Conservation (phyloP, 2,113 vertebrate species). For the pig (Sus scrofa) region DNA sequence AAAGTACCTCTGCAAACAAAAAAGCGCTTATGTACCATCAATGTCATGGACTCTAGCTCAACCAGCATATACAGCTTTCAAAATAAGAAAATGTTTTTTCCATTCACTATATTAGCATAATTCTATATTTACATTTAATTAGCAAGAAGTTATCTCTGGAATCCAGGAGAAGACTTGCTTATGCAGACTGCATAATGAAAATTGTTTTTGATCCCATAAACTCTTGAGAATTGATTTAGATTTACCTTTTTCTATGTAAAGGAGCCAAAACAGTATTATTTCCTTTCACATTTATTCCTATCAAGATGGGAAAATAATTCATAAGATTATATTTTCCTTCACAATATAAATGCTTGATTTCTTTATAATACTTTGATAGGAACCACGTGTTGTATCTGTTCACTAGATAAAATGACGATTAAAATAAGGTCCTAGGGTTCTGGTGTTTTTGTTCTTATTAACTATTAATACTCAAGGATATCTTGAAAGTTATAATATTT, state of each 20-base stretch:
- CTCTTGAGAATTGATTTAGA: background rate
- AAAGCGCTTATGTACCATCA: background rate
- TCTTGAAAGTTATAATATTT: too few species aligned
- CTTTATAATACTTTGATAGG: too few species aligned
- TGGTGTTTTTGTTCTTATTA: too few species aligned
- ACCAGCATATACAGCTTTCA: background rate
- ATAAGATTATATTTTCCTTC: too few species aligned
- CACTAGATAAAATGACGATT: too few species aligned
- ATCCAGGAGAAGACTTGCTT: background rate
- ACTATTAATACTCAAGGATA: too few species aligned
- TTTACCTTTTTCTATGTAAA: background rate
- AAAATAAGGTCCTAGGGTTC: too few species aligned
- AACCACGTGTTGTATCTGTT: too few species aligned
- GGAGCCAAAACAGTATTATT: background rate
- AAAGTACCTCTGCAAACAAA: background rate
- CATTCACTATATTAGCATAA: background rate
- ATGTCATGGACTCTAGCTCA: background rate
- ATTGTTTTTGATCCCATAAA: background rate
- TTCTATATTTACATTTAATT: background rate
- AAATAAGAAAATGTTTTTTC: background rate
- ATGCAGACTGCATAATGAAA: background rate
- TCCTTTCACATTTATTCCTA: background rate
- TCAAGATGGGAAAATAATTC: too few species aligned
- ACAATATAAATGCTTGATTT: too few species aligned
- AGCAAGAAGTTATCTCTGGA: background rate